phyloP scores from a whole-genome alignment of 2,888 invertebrate genomes.

The Thalpophila matura region DNA sequence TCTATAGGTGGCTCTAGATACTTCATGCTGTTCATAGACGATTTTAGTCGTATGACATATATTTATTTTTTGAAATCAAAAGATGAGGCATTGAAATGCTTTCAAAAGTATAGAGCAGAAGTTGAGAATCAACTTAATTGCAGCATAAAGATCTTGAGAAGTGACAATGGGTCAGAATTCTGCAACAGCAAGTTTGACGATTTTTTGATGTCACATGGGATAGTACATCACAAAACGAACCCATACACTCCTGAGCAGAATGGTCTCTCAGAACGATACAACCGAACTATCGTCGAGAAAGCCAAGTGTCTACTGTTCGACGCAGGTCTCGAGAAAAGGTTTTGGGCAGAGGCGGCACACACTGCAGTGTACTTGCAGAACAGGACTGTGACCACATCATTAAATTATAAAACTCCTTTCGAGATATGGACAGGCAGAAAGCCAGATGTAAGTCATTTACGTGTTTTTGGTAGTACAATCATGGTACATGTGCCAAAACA shows the following conservation, averaged over 20 bases:
- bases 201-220: conserved; percentile 34
- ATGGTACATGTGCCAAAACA: conserved; percentile 48
- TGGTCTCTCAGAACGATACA: conserved; percentile 29
- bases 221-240: conserved; percentile 16
- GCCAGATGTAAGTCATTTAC: conserved; percentile 53
- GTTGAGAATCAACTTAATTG: too few species aligned
- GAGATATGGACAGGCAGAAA: conserved; percentile 30
- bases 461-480: too few species aligned
- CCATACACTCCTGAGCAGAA: conserved; percentile 25
- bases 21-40: too few species aligned
- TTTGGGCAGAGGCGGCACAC: conserved; percentile 38
- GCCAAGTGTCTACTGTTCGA: conserved; percentile 31
- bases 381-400: background rate
- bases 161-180: conserved; percentile 29
- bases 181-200: conserved; percentile 29
- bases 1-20: too few species aligned
- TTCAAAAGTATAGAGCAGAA: too few species aligned
- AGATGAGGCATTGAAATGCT: too few species aligned
- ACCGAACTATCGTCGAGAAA: conserved; percentile 47
- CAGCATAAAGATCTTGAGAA: too few species aligned
- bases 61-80: too few species aligned
- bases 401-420: conserved; percentile 23
- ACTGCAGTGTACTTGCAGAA: conserved; percentile 40
- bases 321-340: conserved; percentile 15
- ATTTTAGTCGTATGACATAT: too few species aligned